These are phyloP conservation scores for Lordiphosa collinella DNA, from an alignment of 1,140 invertebrate species.

Conservation along the genomic window DNA sequence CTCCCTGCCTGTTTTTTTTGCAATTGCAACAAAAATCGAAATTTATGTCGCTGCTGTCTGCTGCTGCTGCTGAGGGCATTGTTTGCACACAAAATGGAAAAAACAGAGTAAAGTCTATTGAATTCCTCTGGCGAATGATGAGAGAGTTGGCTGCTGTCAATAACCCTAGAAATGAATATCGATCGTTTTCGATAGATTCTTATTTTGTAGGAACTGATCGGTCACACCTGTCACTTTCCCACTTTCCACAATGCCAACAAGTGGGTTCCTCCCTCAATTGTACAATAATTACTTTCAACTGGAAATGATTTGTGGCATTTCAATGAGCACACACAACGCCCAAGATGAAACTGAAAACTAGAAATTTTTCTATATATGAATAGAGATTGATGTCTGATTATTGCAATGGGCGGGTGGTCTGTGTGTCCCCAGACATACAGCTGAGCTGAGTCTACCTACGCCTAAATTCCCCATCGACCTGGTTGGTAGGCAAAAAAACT, in stretches of 20 bases:
- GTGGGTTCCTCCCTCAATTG: slow-evolving; percentile 21
- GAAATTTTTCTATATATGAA: slow-evolving; percentile 31
- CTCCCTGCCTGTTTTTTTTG: slow-evolving; percentile 37
- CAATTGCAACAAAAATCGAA: slow-evolving; percentile 69
- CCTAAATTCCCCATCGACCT: slow-evolving; percentile 1
- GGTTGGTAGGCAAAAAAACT: slow-evolving; percentile 1
- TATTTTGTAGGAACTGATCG: too few relatives aligned
- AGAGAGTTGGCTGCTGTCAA: too few relatives aligned
- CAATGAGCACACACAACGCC: slow-evolving; percentile 49
- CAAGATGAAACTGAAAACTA: slow-evolving; percentile 64
- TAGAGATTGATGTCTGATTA: slow-evolving; percentile 54
- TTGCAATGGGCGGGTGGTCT: slow-evolving; percentile 5
- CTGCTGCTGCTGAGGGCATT: too few relatives aligned
- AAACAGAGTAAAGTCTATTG: slow-evolving; percentile 36
- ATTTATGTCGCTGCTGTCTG: slow-evolving; percentile 64
- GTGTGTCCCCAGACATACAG: slow-evolving; percentile 17
- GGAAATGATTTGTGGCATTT: slow-evolving; percentile 40
- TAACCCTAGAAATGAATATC: too few relatives aligned
- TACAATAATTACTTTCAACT: slow-evolving; percentile 51
- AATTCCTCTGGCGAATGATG: slow-evolving; percentile 24
- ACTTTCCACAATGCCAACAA: slow-evolving; percentile 31
- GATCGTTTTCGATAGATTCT: too few relatives aligned
- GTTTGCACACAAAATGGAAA: slow-evolving; percentile 34
- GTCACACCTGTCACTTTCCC: slow-evolving; percentile 11
- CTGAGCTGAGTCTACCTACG: slow-evolving; percentile 12